Evolutionary conservation across 2,113 vertebrate genomes (phyloP), one percentile per base, ranked within the genome.

Genomic region (Trichomycterus rosablanca): DNA sequence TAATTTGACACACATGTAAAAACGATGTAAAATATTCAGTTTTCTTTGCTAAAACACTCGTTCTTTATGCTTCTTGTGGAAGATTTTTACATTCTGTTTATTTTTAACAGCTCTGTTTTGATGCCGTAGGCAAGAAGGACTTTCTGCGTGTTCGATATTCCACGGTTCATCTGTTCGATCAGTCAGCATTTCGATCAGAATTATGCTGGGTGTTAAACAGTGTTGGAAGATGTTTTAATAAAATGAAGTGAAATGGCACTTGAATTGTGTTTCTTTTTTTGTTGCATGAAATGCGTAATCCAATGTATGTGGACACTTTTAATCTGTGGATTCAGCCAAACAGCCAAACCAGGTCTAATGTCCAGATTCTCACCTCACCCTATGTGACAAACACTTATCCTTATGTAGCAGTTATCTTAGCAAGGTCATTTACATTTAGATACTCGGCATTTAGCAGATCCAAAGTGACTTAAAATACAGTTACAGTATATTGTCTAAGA

Each of bases 11-110:
- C n/a, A 30, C 26, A 30, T 3, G 3, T 7, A 3, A 3, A 30
- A 30, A 4, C 3, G 3, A 30, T 7, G 3, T 7, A 30, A 30
- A 3, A 30, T 3, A 30, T 30, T 7, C 7, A 30, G 3, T 4
- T 19, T 46, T 48, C 32, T 28, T 55, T 46, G 26, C 40, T 46
- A 42, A 43, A 53, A 67, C 34, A 44, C 10, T 39, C 37, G 43
- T 18, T 18, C 6, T 18, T 43, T 72, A 46, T 67, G 59, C 70
- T 72, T 72, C 70, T 63, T 54, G 70, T 72, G 48, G 70, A 72
- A 72, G 70, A 63, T 23, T 7, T 55, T 49, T 15, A 18, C 51
- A 45, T 26, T 39, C 56, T 59, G 56, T 66, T 67, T 32, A 51
- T 66, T 63, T 44, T 57, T 34, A 61, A 46, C 53, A 63, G 66